phyloP scores from a whole-genome alignment of 2,888 invertebrate species.

The Mythimna albipuncta region DNA sequence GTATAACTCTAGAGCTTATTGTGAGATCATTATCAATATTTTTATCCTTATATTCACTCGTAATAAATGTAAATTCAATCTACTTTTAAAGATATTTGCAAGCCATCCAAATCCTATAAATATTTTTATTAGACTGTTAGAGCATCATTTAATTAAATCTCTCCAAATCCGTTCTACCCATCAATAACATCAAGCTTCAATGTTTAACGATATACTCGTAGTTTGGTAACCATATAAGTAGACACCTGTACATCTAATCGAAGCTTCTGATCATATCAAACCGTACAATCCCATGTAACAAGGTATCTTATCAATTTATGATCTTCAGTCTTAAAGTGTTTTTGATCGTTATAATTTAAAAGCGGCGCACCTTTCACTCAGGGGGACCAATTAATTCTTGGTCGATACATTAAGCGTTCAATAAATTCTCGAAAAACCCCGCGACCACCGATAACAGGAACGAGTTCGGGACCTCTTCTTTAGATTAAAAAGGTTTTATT shows the following conservation, averaged over 20 bases:
- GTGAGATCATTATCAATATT: neutral
- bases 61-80: neutral
- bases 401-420: constrained; percentile 85
- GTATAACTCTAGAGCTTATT: neutral
- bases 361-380: constrained; percentile 83
- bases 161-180: neutral
- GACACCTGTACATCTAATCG: constrained; percentile 48
- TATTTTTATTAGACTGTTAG: constrained; percentile 5
- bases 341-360: constrained; percentile 82
- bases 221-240: constrained; percentile 33
- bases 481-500: constrained; percentile 87
- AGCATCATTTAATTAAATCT: constrained; percentile 16
- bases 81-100: neutral
- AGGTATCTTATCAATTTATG: constrained; percentile 70
- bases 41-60: neutral
- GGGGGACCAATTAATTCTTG: constrained; percentile 85
- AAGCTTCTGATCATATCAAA: constrained; percentile 51
- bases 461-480: constrained; percentile 80
- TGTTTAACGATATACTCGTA: constrained; percentile 21
- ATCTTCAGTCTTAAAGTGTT: constrained; percentile 79
- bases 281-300: constrained; percentile 55
- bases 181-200: constrained; percentile 14
- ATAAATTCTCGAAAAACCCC: constrained; percentile 83
- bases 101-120: neutral
- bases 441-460: constrained; percentile 77